Percentiles rank a stretch among this genome's conserved stretches.
These are phyloP conservation scores for Hafferia zeledoni DNA, from an alignment of 2,797 vertebrate species.

Conservation along the genomic window DNA sequence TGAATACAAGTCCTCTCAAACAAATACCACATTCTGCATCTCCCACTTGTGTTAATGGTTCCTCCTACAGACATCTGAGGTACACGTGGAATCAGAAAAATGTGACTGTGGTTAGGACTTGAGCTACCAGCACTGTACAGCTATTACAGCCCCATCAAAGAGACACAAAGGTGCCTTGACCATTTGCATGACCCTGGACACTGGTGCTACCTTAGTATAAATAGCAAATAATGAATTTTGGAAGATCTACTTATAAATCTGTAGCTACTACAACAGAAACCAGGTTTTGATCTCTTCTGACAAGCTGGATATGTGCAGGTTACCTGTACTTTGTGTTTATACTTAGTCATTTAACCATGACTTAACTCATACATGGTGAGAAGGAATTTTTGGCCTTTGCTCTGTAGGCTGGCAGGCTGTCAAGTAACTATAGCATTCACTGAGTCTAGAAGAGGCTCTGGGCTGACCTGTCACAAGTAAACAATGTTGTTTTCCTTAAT, in stretches of 20 bases:
- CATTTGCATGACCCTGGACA: background rate
- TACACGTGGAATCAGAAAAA: background rate
- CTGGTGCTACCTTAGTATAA: background rate
- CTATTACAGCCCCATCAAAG: background rate
- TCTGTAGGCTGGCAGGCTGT: background rate
- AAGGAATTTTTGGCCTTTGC: background rate
- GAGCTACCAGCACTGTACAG: background rate
- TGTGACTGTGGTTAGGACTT: background rate
- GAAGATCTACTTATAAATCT: background rate
- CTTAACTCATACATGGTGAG: background rate
- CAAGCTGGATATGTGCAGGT: background rate
- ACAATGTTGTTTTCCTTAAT: constrained; percentile 22
- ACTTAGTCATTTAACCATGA: background rate
- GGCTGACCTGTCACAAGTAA: background rate
- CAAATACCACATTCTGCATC: background rate
- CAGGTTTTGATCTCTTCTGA: background rate
- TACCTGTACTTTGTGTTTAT: background rate
- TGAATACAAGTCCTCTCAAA: background rate
- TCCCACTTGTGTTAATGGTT: background rate
- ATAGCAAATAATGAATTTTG: background rate
- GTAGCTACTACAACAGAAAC: background rate
- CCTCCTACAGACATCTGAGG: background rate
- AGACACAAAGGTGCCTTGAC: background rate
- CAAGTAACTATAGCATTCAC: background rate
- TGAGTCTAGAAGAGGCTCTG: background rate